phyloP scores from a whole-genome alignment of 1,140 invertebrate species.

The Zelostemma sp. region DNA sequence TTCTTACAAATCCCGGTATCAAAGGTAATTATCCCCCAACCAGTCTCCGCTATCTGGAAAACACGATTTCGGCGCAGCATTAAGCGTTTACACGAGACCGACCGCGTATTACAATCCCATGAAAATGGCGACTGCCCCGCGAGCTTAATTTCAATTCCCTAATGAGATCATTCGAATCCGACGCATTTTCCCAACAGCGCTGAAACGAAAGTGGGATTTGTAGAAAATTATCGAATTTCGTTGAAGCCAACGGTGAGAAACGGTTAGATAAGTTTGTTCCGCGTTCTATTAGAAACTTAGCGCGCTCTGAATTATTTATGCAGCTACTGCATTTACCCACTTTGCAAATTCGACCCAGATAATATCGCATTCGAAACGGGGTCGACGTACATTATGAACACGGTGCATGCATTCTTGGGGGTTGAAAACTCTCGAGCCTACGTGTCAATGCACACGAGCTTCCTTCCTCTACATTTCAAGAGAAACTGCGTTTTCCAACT shows the following conservation, averaged over 20 bases:
- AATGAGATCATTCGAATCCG: not conserved
- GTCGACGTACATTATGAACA: conserved; percentile 44
- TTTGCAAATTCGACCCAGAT: conserved; percentile 48
- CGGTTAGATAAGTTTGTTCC: conserved; percentile 16
- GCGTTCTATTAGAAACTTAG: not conserved
- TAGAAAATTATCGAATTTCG: too few species aligned
- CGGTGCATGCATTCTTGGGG: conserved; percentile 30
- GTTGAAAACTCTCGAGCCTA: conserved; percentile 16
- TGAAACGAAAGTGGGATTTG: too few species aligned
- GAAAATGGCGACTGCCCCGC: not conserved
- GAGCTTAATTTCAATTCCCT: conserved; percentile 5
- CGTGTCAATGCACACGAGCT: not conserved
- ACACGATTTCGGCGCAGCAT: conserved; percentile 7
- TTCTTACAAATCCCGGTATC: conserved; percentile 30
- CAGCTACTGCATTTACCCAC: conserved; percentile 40
- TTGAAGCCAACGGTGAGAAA: conserved; percentile 32
- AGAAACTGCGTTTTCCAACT: too few species aligned
- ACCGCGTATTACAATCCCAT: not conserved
- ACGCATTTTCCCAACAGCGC: too few species aligned
- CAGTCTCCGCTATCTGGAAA: conserved; percentile 3
- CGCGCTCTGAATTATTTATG: conserved; percentile 41
- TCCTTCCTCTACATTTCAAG: too few species aligned
- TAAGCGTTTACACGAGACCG: conserved; percentile 14
- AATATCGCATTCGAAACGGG: conserved; percentile 41
- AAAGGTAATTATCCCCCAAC: conserved; percentile 29